Evolutionary conservation across 2,797 vertebrate species (phyloP).

Genomic region (Chaetophractus vellerosus): DNA sequence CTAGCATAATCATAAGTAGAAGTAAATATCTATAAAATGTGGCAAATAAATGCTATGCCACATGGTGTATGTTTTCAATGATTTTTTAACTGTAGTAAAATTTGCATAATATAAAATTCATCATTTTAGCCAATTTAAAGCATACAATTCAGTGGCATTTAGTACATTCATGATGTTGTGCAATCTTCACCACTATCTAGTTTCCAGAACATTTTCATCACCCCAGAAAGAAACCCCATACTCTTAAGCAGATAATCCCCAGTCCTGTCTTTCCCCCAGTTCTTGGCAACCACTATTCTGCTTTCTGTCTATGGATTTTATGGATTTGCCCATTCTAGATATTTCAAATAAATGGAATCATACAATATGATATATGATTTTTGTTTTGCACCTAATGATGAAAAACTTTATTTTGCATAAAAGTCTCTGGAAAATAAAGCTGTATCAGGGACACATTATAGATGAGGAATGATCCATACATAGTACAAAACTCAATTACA

Average conservation of each 20-base stretch:
- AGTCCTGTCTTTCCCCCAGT: background rate
- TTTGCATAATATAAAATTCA: background rate
- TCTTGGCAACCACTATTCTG: background rate
- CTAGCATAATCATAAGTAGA: background rate
- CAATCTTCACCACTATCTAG: background rate
- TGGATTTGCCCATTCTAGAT: background rate
- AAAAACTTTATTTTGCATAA: no score
- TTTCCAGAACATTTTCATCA: background rate
- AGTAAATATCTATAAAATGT: background rate
- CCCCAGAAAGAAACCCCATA: background rate
- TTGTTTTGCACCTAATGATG: no score
- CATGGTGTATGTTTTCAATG: background rate
- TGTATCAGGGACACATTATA: no score
- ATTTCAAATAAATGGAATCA: background rate
- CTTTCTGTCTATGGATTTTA: background rate
- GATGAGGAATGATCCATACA: no score
- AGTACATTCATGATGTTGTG: background rate
- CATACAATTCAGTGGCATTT: background rate
- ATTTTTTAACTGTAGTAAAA: background rate
- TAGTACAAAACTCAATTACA: no score
- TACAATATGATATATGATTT: background rate
- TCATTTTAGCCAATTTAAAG: background rate
- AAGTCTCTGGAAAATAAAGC: no score
- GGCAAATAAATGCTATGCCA: background rate
- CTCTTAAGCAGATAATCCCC: rapidly evolving